These are phyloP conservation scores for Hymenochirus boettgeri DNA, from an alignment of 2,113 vertebrate species.

Conservation along the genomic window DNA sequence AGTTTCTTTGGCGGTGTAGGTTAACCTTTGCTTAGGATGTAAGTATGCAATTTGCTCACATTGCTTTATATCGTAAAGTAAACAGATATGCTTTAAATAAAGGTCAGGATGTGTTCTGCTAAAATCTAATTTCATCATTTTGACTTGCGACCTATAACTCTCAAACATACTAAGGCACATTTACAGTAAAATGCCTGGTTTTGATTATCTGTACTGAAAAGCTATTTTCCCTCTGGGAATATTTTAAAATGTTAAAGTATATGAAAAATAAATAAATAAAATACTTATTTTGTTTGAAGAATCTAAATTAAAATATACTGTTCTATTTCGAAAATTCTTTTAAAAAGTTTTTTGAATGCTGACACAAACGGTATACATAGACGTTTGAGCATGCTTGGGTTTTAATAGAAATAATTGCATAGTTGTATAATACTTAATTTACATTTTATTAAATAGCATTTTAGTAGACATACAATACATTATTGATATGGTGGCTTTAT, in stretches of 20 bases:
- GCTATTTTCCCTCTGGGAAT: constrained; percentile 50
- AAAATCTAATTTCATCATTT: constrained; percentile 84
- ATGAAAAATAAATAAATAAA: constrained; percentile 40
- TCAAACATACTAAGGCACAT: constrained; percentile 55
- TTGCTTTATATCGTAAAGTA: constrained; percentile 86
- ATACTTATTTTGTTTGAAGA: constrained; percentile 38
- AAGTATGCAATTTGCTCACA: constrained; percentile 78
- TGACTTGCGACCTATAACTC: constrained; percentile 66
- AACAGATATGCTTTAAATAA: constrained; percentile 86
- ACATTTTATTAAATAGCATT: no score
- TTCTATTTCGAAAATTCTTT: constrained; percentile 5
- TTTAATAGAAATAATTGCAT: no score
- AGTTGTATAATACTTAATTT: no score
- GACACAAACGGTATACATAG: no score
- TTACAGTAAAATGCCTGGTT: constrained; percentile 62
- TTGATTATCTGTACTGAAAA: constrained; percentile 67
- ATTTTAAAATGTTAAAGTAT: constrained; percentile 53
- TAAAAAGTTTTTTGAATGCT: constrained; percentile 13
- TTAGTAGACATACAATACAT: constrained; percentile 25
- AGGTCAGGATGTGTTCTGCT: constrained; percentile 93
- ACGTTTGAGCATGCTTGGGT: no score
- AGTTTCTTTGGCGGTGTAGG: constrained; percentile 67
- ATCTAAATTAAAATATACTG: constrained; percentile 11
- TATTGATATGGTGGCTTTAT: constrained; percentile 19
- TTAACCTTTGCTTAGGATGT: constrained; percentile 86